These are phyloP conservation scores for Catonia carolina DNA, from an alignment of 2,888 invertebrate species.

Conservation along the genomic window DNA sequence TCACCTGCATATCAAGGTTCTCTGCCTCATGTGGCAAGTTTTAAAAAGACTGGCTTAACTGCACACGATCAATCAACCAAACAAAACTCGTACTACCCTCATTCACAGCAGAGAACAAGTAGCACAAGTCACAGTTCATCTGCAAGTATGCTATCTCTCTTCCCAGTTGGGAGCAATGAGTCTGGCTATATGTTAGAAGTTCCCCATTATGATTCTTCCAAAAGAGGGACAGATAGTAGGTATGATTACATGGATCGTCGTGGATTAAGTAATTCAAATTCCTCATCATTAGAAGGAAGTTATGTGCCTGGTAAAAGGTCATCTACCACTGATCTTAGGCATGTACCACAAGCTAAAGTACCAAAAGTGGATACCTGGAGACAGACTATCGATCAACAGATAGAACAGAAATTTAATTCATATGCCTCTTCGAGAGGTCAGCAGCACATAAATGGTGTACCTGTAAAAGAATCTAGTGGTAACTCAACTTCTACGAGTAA, in stretches of 20 bases:
- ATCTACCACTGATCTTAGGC: constrained; percentile 34
- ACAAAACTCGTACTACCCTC: constrained; percentile 19
- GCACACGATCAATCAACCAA: constrained; percentile 18
- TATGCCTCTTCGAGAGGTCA: constrained; percentile 36
- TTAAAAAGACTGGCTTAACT: constrained; percentile 19
- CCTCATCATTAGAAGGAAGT: constrained; percentile 31
- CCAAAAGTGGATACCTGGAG: constrained; percentile 49
- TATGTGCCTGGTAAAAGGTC: constrained; percentile 27
- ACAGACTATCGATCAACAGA: constrained; percentile 49
- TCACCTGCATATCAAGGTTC: not conserved
- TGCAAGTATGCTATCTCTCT: not conserved
- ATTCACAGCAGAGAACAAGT: constrained; percentile 7
- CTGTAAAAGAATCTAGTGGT: constrained; percentile 8
- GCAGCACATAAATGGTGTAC: constrained; percentile 15
- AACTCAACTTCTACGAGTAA: not conserved
- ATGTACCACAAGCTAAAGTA: constrained; percentile 44
- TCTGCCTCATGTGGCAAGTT: constrained; percentile 22
- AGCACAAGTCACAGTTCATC: not conserved
- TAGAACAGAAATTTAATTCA: constrained; percentile 48
- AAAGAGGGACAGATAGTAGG: constrained; percentile 15
- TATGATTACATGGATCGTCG: constrained; percentile 18
- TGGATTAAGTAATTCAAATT: constrained; percentile 8
- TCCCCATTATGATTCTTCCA: constrained; percentile 12
- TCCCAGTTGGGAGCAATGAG: not conserved
- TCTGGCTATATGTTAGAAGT: constrained; percentile 1